Conservation (phyloP, 2,888 invertebrate genomes). For the Drosophila trichaetosa region DNA sequence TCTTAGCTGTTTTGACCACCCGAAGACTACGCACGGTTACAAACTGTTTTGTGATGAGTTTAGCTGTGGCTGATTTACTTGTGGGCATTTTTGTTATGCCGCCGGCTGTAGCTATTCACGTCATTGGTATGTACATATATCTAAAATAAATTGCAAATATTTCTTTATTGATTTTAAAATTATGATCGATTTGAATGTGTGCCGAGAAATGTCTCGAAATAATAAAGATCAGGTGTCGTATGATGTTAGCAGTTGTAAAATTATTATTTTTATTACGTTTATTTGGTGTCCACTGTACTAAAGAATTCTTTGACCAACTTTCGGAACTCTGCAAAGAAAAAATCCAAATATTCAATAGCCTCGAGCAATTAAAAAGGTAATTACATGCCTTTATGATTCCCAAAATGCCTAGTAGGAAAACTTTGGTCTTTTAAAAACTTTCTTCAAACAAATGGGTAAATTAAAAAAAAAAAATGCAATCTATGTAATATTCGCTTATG, state of each 20-base stretch:
- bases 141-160: background rate
- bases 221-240: background rate
- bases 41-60: conserved; percentile 97
- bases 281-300: conserved; percentile 4
- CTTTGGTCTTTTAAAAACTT: conserved; percentile 32
- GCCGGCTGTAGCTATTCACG: conserved; percentile 88
- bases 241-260: background rate
- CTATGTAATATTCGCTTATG: conserved; percentile 5
- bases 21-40: conserved; percentile 95
- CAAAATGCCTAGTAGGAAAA: conserved; percentile 45
- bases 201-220: background rate
- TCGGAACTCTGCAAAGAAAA: conserved; percentile 7
- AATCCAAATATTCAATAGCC: conserved; percentile 28
- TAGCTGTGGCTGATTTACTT: conserved; percentile 96
- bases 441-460: conserved; percentile 34
- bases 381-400: conserved; percentile 47
- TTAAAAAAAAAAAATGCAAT: conserved; percentile 9
- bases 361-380: conserved; percentile 30
- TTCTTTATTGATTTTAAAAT: conserved; percentile 4
- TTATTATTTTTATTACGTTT: too few species aligned
- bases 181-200: background rate
- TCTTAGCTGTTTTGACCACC: conserved; percentile 94
- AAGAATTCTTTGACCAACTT: conserved; percentile 33
- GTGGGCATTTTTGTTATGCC: conserved; percentile 98
- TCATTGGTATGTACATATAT: conserved; percentile 86